phyloP scores from a whole-genome alignment of 2,113 vertebrate genomes.

The Anarrhichthys ocellatus region DNA sequence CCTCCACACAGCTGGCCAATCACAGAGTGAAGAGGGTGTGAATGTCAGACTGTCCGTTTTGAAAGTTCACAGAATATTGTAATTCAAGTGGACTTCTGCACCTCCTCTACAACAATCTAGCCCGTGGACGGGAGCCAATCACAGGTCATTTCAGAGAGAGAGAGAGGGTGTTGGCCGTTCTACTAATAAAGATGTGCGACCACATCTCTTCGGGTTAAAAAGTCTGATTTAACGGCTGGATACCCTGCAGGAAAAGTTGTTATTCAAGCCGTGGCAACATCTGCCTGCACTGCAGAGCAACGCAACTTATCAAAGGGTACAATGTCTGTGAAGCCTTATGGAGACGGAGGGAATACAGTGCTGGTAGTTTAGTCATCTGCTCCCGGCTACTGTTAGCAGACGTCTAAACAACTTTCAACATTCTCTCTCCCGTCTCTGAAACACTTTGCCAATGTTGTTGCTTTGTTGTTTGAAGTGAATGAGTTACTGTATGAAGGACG shows the following conservation, averaged over 20 bases:
- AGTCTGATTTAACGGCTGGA: background rate
- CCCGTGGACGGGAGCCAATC: too few species aligned
- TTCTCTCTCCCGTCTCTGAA: too few species aligned
- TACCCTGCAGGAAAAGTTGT: background rate
- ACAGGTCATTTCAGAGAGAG: too few species aligned
- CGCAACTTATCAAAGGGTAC: background rate
- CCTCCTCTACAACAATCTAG: too few species aligned
- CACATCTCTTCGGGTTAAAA: too few species aligned
- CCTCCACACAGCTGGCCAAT: background rate
- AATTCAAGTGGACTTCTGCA: too few species aligned
- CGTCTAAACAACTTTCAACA: too few species aligned
- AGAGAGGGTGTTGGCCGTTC: too few species aligned
- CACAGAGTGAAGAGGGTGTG: background rate
- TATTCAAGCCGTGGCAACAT: background rate
- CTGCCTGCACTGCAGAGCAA: background rate
- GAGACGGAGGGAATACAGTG: too few species aligned
- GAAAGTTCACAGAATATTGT: background rate
- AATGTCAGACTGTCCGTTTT: background rate
- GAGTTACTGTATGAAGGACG: background rate
- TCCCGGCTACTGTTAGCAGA: too few species aligned
- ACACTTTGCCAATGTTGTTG: background rate
- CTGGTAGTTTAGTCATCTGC: too few species aligned
- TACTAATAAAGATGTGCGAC: too few species aligned
- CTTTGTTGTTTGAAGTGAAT: background rate
- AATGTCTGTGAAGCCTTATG: background rate